A percentile compares a stretch with the other conserved stretches of the same genome.
These are phyloP conservation scores for Euproctis similis DNA, from an alignment of 2,888 invertebrate species.

Conservation along the genomic window DNA sequence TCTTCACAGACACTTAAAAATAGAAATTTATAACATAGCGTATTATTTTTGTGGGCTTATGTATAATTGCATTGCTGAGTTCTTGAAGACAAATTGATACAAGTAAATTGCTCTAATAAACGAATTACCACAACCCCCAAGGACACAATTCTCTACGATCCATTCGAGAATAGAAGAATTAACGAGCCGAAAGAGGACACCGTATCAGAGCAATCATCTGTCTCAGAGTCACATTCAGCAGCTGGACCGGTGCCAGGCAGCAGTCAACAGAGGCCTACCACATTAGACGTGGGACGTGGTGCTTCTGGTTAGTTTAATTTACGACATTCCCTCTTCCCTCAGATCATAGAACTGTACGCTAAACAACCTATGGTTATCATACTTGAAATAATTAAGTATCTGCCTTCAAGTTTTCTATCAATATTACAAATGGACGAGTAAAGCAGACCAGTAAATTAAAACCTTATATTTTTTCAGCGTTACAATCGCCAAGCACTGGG, in stretches of 20 bases:
- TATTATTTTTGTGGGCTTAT: background rate
- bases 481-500: constrained; percentile 5
- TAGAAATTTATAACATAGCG: background rate
- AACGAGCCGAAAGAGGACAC: constrained; percentile 24
- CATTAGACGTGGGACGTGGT: background rate
- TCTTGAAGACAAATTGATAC: too few relatives aligned
- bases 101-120: too few relatives aligned
- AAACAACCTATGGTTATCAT: too few relatives aligned
- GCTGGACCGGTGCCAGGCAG: background rate
- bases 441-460: too few relatives aligned
- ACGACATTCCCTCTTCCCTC: too few relatives aligned
- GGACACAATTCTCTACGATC: constrained; percentile 62
- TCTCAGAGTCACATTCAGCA: background rate
- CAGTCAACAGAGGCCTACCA: background rate
- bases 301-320: background rate
- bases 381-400: too few relatives aligned
- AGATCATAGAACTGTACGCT: too few relatives aligned
- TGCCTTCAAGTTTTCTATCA: too few relatives aligned
- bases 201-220: constrained; percentile 7
- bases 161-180: constrained; percentile 51
- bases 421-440: too few relatives aligned
- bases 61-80: constrained; percentile 4
- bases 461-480: constrained; percentile 11
- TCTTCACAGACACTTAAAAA: background rate
- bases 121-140: too few relatives aligned